Conservation (phyloP, 2,888 invertebrate genomes). For the Autographa pulchrina region DNA sequence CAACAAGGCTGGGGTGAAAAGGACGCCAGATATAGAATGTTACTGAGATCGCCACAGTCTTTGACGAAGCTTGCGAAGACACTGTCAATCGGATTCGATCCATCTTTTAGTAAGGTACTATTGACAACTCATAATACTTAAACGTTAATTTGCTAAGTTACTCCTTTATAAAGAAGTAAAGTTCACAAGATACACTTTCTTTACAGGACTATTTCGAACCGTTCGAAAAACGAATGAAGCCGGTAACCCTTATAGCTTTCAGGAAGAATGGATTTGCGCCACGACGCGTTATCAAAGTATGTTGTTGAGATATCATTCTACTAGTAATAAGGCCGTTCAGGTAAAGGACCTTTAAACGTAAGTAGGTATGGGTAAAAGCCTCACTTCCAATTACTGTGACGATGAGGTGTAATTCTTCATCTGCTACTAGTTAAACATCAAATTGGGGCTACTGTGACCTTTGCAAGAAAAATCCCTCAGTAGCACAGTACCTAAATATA, state of each 20-base stretch:
- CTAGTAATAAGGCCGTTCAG: too few species aligned
- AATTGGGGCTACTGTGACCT: too few species aligned
- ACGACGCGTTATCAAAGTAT: slow-evolving; percentile 61
- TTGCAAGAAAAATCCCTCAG: too few species aligned
- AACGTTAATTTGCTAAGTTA: background rate
- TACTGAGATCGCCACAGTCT: slow-evolving; percentile 58
- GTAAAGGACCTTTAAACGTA: too few species aligned
- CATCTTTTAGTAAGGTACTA: slow-evolving; percentile 75
- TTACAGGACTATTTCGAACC: slow-evolving; percentile 77
- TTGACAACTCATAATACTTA: background rate
- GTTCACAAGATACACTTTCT: background rate
- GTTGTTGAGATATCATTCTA: background rate
- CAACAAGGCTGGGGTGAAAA: slow-evolving; percentile 7
- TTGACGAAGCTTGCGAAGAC: slow-evolving; percentile 75
- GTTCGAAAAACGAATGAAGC: slow-evolving; percentile 75
- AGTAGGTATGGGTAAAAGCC: too few species aligned
- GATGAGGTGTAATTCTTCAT: too few species aligned
- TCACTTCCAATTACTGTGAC: too few species aligned
- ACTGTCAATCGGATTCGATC: slow-evolving; percentile 69
- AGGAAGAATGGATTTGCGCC: slow-evolving; percentile 71
- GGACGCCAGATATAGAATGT: slow-evolving; percentile 22
- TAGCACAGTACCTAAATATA: too few species aligned
- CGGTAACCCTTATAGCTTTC: slow-evolving; percentile 75
- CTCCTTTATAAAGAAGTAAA: background rate
- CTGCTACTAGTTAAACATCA: too few species aligned